These are phyloP conservation scores for Dasyornis broadbenti DNA, from an alignment of 2,113 vertebrate species.

Conservation along the genomic window DNA sequence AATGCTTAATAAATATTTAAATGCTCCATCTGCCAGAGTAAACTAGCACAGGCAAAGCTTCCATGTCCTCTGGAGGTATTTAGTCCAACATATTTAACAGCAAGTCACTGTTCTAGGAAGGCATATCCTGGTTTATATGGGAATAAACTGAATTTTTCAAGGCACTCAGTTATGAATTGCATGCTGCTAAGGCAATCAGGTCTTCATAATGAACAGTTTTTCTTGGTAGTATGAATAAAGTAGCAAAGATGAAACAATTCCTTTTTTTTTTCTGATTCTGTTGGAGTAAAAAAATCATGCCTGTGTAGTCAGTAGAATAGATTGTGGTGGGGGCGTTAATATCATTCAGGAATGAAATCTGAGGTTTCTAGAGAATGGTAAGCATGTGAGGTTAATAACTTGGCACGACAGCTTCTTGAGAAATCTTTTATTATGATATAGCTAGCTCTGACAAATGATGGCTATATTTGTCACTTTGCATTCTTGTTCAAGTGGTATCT, in stretches of 20 bases:
- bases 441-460: not conserved
- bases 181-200: not conserved
- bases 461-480: not conserved
- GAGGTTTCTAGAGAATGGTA: not conserved
- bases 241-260: not conserved
- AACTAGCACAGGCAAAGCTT: not conserved
- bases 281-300: not conserved
- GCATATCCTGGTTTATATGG: not conserved
- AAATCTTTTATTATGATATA: not conserved
- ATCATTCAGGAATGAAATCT: not conserved
- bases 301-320: not conserved
- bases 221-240: not conserved
- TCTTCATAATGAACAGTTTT: not conserved
- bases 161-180: not conserved
- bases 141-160: not conserved
- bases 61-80: not conserved
- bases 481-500: not conserved
- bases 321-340: not conserved
- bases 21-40: not conserved
- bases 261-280: not conserved
- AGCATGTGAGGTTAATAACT: not conserved
- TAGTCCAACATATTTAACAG: not conserved
- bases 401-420: not conserved
- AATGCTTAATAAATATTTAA: constrained; percentile 33
- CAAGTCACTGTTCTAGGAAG: not conserved